These are phyloP conservation scores for Corvus hawaiiensis DNA, from an alignment of 2,113 vertebrate species.

Conservation along the genomic window DNA sequence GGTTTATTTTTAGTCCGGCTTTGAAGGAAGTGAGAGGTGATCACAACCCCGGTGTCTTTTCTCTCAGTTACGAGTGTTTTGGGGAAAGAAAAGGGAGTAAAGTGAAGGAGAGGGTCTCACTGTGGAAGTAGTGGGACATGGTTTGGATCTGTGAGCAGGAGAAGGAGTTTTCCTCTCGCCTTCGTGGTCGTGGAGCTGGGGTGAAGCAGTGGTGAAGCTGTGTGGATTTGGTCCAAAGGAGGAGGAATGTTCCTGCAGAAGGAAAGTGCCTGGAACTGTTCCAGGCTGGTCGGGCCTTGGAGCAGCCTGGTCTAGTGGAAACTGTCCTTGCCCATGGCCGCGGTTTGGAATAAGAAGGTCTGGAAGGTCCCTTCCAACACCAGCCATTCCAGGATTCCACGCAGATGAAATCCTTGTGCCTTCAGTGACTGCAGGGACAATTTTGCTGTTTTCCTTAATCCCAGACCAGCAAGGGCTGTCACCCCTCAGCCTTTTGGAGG, in stretches of 20 bases:
- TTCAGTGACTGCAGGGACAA: fast-evolving
- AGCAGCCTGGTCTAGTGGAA: not conserved
- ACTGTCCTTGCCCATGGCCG: not conserved
- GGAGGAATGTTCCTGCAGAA: not conserved
- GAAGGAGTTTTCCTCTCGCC: fast-evolving
- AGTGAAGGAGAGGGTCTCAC: not conserved
- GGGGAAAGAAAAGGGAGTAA: too few relatives aligned
- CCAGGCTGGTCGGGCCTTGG: not conserved
- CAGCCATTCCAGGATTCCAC: not conserved
- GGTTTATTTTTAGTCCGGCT: not conserved
- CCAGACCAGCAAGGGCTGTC: not conserved
- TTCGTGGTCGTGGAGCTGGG: fast-evolving
- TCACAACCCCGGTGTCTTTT: not conserved
- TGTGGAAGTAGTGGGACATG: fast-evolving
- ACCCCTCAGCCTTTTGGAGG: not conserved
- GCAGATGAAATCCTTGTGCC: not conserved
- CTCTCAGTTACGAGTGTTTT: not conserved
- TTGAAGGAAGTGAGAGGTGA: not conserved
- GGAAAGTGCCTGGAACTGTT: not conserved
- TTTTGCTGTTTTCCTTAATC: not conserved
- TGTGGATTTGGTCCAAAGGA: not conserved
- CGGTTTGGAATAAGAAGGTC: not conserved
- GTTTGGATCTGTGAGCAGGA: not conserved
- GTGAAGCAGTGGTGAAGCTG: fast-evolving
- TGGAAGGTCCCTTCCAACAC: not conserved